Evolutionary conservation across 2,888 invertebrate species (phyloP).

Genomic region (Drosophila dives): DNA sequence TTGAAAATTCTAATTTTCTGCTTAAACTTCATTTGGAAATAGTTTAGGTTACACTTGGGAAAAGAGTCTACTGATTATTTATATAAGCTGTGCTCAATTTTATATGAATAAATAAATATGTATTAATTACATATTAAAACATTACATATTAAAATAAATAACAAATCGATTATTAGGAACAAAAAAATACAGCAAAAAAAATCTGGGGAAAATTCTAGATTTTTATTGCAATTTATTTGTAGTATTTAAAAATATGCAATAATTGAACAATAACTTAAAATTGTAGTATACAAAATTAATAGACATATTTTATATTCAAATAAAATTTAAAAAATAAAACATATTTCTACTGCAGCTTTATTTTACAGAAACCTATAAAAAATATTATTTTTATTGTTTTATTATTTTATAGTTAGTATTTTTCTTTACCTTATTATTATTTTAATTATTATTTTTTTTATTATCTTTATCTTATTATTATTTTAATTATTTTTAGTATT

Average conservation of each 20-base stretch:
- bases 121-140: not conserved
- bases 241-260: not conserved
- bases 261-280: too few species aligned
- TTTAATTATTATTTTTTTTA: too few species aligned
- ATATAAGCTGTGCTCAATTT: not conserved
- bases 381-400: not conserved
- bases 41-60: not conserved
- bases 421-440: not conserved
- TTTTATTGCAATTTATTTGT: too few species aligned
- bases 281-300: not conserved
- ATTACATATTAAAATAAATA: too few species aligned
- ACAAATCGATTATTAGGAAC: not conserved
- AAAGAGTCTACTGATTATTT: not conserved
- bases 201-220: not conserved
- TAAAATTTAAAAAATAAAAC: not conserved
- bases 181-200: not conserved
- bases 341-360: not conserved
- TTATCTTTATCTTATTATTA: too few species aligned
- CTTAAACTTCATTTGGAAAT: slow-evolving; percentile 77
- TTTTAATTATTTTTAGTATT: too few species aligned
- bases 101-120: not conserved
- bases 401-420: not conserved
- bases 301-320: not conserved
- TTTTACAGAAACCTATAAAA: not conserved
- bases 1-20: slow-evolving; percentile 80